Base-by-base conservation (phyloP, 1,140 invertebrate genomes). In the Vanessa atalanta region DNA sequence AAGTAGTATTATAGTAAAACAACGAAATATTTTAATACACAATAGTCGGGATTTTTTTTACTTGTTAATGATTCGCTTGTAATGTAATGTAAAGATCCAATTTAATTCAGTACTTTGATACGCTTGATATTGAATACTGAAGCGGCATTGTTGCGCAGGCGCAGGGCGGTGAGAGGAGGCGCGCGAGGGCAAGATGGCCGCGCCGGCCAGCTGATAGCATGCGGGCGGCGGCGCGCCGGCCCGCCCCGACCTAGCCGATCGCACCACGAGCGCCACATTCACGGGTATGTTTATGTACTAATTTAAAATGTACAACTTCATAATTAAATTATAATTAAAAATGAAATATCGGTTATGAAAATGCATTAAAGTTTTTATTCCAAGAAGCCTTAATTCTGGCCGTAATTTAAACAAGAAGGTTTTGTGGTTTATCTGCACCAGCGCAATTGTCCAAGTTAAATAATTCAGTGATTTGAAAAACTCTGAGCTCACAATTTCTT, bases 151-250 rank as follows among this genome's bases (percentile, higher is more conserved):
- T 63, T 72, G 70, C 72, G 73, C 82, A 92, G 90, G 88, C 81
- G 86, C 83, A 85, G 79, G 80, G 69, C 83, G 90, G 89, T 92
- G 90, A 90, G 82, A 79, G 81, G 82, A 78, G 82, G 84, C 83
- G 73, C 80, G 80, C 76, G 83, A 75, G 79, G 83, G 78, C 81
- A 83, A 85, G 78, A 92, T 92, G 90, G 87, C 86, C 73, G 87
- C 83, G 78, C 81, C 85, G 80, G 81, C 86, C 84, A 92, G 90
- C 90, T 92, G 90, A 92, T 92, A 92, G 87, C 87, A 91, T 91
- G 90, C 90, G 86, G 88, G 88, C 89, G 90, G 89, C 89, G 88
- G 90, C 84, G 90, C 84, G 83, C 84, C 84, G 79, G 87, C 84
- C 90, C 90, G 90, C 90, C 88, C 88, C 90, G 81, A 89, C 88